Evolutionary conservation across 1,140 invertebrate species (phyloP), one percentile per base, ranked within the genome.

Genomic region (Cydia fagiglandana): DNA sequence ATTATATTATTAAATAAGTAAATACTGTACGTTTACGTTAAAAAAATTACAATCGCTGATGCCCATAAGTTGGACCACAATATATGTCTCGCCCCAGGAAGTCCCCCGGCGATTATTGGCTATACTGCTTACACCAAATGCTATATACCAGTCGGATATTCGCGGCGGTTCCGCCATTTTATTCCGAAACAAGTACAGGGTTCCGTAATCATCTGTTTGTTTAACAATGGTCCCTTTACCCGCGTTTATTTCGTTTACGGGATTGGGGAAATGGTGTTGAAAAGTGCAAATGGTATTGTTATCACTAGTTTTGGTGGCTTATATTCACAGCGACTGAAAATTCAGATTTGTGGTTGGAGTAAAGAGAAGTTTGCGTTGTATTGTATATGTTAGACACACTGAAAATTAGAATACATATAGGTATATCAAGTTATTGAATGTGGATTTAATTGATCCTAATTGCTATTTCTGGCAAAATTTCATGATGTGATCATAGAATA

Each of bases 31-130:
- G n/a, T n/a, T n/a, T n/a, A n/a, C 50, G 6, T 28, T 64, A 61
- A 76, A 68, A 12, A 61, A 2, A 0, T 56, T 17, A 56, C 6
- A 56, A 7, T 7, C 56, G 9, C 56, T 10, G 1, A 38, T 10
- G 30, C 66, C 34, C n/a, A 12, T 64, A 34, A 68, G 30, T 70
- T 70, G 66, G 7, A 41, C 66, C 66, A 70, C 34, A 61, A n/a
- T 17, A 5, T 34, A 20, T 24, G 12, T 17, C 15, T 70, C n/a
- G 15, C 66, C 66, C 66, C 66, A 70, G 66, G 66, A 70, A 70
- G 66, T 38, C 66, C 13, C 66, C 38, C 0, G 17, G 10, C 66
- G 66, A 41, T 70, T 70, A 70, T 70, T 70, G 66, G 15, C 66
- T 24, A 61, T 61, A 20, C 56, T 12, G 20, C 10, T 61, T n/a